Evolutionary conservation across 2,888 invertebrate genomes (phyloP), one percentile per base, ranked within the genome.

Genomic region (Drosophila mettleri): DNA sequence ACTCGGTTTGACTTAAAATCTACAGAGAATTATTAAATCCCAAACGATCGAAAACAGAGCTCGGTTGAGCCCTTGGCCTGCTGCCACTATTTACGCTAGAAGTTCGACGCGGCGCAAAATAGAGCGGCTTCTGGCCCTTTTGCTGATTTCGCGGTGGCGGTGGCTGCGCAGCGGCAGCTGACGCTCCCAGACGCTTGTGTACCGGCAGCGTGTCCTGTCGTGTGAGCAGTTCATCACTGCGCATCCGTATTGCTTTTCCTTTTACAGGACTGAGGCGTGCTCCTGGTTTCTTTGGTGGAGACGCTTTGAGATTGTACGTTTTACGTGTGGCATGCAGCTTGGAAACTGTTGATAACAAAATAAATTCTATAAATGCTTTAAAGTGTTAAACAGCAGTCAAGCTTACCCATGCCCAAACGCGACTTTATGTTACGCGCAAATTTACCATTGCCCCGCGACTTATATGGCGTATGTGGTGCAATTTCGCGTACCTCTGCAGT

Each of bases 401-500:
- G 8, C 61, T 60, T 22, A 76, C 85, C 80, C 52, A 80, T 60
- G 9, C 92, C 91, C 49, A 92, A 78, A 3, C 92, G 83, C 1
- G 90, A 71, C 60, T 90, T 90, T 0, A 91, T 79, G 22, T 78
- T 78, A 9, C 74, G 57, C 20, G 80, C 74, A 62, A 88, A 74
- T 18, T 77, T 84, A 31, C n/a, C 74, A 38, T 74, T 77, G 24
- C 68, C 73, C n/a, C 74, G 74, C 14, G 66, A 14, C 39, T 81
- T 88, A 43, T 70, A 76, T 1, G 71, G 12, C 1, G 66, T 31
- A 3, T 81, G 74, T n/a, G 92, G 80, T 0, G 89, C 88, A 8
- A 92, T 92, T 83, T 92, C 92, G n/a, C 91, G 83, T 10, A 92
- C 91, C 76, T 92, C 92, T 3, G 92, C 92, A 14, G 91, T 92